Base-by-base conservation (phyloP, 1,140 invertebrate species). In the Chionoecetes opilio region DNA sequence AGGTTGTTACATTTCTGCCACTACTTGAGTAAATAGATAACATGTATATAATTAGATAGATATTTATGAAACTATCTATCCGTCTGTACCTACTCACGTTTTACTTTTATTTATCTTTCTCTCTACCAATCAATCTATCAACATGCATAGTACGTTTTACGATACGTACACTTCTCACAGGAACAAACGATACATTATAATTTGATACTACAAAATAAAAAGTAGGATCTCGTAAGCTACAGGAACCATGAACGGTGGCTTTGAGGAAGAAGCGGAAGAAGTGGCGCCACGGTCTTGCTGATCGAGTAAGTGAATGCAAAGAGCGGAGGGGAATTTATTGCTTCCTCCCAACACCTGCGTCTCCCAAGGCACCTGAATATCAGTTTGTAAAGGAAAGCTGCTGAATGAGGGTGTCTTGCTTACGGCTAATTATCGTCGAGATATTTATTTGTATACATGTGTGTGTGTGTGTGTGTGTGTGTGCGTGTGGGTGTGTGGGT, bases 381-480 rank as follows among this genome's bases (percentile, higher is more conserved):
- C n/a, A n/a, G 63, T 75, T 26, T 75, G 63, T 5, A 5, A 17
- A 75, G 63, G 63, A n/a, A 26, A 26, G 85, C n/a, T 6, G 32
- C 34, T 31, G 82, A 32, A 26, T 29, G 14, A 21, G n/a, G 32
- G 85, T 34, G 11, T 17, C 85, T 17, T 38, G 37, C 26, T 29
- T 87, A 38, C 11, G 85, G 32, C 11, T 53, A 17, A 9, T 53
- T 53, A 53, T 53, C 11, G 82, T n/a, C n/a, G 29, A 35, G 29
- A 8, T 85, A 35, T 14, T 1, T 85, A n/a, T 85, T 14, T 85
- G 82, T 85, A n/a, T 85, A n/a, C 29, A n/a, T 85, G 82, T 85
- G 82, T 85, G 82, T 85, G 82, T 85, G 82, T 85, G 82, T 85
- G 82, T 85, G 82, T 85, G 82, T 85, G 82, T 85, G 82, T 85